Evolutionary conservation across 2,113 vertebrate species (phyloP).

Genomic region (Lichenostomus cassidix): DNA sequence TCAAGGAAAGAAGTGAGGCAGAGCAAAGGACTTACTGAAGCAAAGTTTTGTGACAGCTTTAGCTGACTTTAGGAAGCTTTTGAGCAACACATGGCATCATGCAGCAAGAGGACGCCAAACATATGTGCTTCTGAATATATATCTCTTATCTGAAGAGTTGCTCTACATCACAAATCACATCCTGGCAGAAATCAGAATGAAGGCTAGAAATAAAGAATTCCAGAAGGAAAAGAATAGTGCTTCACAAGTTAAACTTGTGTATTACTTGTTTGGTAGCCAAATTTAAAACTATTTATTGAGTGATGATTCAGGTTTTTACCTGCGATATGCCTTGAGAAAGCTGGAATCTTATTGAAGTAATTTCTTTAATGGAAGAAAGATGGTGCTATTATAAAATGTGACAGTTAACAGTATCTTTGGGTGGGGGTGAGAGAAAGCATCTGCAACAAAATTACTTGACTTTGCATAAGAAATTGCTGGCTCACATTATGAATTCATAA

Average conservation of each 20-base stretch:
- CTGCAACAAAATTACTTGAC: constrained; percentile 17
- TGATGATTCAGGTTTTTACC: neutral
- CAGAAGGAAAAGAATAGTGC: neutral
- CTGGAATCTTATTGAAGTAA: constrained; percentile 50
- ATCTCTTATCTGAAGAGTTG: neutral
- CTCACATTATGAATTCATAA: constrained; percentile 57
- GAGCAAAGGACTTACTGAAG: neutral
- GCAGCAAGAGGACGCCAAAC: neutral
- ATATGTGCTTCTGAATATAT: neutral
- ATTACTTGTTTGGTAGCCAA: neutral
- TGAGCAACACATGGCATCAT: neutral
- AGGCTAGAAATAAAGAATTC: neutral
- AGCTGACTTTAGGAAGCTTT: neutral
- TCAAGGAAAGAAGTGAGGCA: neutral
- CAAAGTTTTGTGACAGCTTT: neutral
- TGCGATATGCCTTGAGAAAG: constrained; percentile 13
- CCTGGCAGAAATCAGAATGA: neutral
- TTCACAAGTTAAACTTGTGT: neutral
- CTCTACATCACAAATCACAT: neutral
- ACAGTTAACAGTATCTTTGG: constrained; percentile 12
- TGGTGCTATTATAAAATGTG: constrained; percentile 72
- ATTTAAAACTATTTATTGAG: neutral
- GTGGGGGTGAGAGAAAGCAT: neutral
- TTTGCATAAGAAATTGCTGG: constrained; percentile 49
- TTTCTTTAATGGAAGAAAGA: constrained; percentile 72